Percentiles rank a stretch among this genome's conserved stretches.
Evolutionary conservation across 2,888 invertebrate species (phyloP).

Genomic region (Plebejus melissa): DNA sequence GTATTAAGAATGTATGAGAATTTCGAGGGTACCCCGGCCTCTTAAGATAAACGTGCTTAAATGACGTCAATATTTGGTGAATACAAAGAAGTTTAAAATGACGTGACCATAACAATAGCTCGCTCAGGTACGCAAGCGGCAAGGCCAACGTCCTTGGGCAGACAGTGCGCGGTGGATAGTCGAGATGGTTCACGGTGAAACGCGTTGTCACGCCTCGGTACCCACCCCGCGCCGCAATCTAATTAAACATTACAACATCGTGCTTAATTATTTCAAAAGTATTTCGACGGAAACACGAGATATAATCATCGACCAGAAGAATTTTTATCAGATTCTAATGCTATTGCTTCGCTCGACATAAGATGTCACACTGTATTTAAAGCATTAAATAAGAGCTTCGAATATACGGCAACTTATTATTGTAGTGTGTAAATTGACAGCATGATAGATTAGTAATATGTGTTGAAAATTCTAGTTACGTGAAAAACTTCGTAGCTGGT

Average conservation of each 20-base stretch:
- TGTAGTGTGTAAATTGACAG: background rate
- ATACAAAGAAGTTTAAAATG: background rate
- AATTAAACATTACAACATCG: slow-evolving; percentile 26
- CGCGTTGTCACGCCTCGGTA: slow-evolving; percentile 21
- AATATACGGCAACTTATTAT: background rate
- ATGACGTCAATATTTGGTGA: background rate
- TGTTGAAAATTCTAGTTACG: no score
- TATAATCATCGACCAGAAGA: background rate
- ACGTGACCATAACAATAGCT: background rate
- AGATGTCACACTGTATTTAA: background rate
- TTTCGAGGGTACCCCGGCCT: no score
- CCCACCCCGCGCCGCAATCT: slow-evolving; percentile 23
- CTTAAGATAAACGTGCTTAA: background rate
- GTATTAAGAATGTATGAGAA: no score
- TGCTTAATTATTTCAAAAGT: slow-evolving; percentile 1
- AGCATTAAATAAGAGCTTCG: no score
- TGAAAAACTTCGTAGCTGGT: no score
- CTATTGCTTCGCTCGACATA: background rate
- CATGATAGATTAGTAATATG: background rate
- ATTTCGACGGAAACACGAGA: background rate
- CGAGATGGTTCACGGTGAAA: slow-evolving; percentile 25
- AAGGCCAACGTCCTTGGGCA: slow-evolving; percentile 25
- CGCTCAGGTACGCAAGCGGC: background rate
- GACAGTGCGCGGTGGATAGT: background rate
- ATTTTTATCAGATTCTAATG: background rate